Evolutionary conservation across 2,888 invertebrate species (phyloP).

Genomic region (Disparrhopalites patrizii): DNA sequence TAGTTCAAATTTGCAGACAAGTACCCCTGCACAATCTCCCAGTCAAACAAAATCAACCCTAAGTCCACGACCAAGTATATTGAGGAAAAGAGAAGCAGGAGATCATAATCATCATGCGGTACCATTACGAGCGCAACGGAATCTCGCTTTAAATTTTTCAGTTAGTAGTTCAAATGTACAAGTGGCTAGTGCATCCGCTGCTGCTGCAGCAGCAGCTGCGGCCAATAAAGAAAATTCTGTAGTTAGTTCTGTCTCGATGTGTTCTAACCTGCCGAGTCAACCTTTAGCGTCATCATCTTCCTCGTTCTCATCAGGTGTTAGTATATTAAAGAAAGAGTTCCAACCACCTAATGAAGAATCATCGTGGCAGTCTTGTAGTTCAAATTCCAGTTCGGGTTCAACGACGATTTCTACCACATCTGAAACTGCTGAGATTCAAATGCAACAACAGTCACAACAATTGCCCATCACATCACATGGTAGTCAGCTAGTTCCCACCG

Average conservation of each 20-base stretch:
- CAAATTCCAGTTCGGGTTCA: slow-evolving; percentile 62
- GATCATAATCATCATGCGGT: slow-evolving; percentile 46
- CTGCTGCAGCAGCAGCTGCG: slow-evolving; percentile 36
- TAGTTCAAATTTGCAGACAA: slow-evolving; percentile 39
- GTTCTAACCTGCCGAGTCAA: neutral
- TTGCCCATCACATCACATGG: neutral
- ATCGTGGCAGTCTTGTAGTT: slow-evolving; percentile 48
- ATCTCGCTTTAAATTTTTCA: slow-evolving; percentile 55
- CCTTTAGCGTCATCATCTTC: slow-evolving; percentile 11
- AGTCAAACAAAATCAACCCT: slow-evolving; percentile 57
- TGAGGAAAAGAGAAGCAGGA: slow-evolving; percentile 71
- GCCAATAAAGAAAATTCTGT: slow-evolving; percentile 45
- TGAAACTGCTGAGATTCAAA: slow-evolving; percentile 46
- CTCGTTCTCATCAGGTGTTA: slow-evolving; percentile 26
- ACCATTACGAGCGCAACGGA: slow-evolving; percentile 63
- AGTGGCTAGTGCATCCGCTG: slow-evolving; percentile 33
- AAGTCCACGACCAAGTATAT: slow-evolving; percentile 71
- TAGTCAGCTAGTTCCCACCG: slow-evolving; percentile 12
- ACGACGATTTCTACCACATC: slow-evolving; percentile 84
- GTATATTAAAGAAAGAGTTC: slow-evolving; percentile 47
- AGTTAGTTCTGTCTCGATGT: neutral
- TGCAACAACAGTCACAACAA: slow-evolving; percentile 33
- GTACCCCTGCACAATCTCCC: slow-evolving; percentile 48
- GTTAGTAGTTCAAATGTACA: slow-evolving; percentile 48
- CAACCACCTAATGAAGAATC: slow-evolving; percentile 48